Percentiles rank a stretch among this genome's conserved stretches.
These are phyloP conservation scores for Rhynchopsitta pachyrhyncha DNA, from an alignment of 2,113 vertebrate genomes.

Conservation along the genomic window DNA sequence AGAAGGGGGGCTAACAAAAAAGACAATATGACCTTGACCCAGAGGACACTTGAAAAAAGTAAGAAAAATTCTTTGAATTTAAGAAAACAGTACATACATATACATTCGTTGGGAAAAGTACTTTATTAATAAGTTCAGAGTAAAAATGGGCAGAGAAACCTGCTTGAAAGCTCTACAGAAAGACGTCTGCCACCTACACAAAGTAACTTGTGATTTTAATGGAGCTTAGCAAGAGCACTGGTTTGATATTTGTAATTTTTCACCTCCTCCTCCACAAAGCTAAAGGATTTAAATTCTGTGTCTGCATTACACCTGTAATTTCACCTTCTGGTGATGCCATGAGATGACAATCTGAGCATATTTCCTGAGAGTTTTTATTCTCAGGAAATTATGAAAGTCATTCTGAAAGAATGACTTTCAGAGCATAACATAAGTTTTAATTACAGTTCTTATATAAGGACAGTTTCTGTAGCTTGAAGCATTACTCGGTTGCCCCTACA, in stretches of 20 bases:
- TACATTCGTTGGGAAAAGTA: neutral
- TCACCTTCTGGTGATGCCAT: neutral
- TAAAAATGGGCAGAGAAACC: neutral
- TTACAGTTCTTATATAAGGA: neutral
- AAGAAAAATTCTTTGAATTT: neutral
- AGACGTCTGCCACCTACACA: neutral
- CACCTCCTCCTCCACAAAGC: neutral
- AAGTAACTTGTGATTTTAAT: neutral
- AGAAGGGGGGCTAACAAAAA: neutral
- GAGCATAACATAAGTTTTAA: neutral
- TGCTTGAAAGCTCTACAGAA: neutral
- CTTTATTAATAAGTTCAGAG: neutral
- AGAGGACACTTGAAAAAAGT: neutral
- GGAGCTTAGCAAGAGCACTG: neutral
- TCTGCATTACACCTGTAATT: neutral
- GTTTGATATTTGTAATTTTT: neutral
- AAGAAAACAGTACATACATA: fast-evolving
- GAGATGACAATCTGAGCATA: neutral
- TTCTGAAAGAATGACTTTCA: neutral
- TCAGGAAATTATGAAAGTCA: neutral
- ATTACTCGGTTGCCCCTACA: neutral
- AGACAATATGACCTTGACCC: neutral
- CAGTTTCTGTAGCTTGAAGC: neutral
- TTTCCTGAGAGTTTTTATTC: neutral
- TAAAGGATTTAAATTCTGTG: neutral